phyloP scores from a whole-genome alignment of 2,888 invertebrate species.

The Eledone cirrhosa region DNA sequence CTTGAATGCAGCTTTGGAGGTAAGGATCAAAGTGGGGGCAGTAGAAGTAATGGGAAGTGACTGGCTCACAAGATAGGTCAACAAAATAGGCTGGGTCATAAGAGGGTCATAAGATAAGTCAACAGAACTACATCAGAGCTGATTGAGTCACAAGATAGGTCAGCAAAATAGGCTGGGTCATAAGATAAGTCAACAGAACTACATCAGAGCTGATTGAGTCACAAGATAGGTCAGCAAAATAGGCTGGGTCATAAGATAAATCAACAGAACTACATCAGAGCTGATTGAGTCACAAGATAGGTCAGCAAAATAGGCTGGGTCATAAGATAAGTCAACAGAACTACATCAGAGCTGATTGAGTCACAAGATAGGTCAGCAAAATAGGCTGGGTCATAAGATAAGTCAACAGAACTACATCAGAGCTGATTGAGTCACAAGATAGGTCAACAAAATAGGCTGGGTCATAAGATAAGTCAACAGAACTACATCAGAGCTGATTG shows the following conservation, averaged over 20 bases:
- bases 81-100: too few species aligned
- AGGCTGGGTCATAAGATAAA: neutral
- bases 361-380: neutral
- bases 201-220: neutral
- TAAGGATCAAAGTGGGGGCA: conserved; percentile 49
- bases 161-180: too few species aligned
- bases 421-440: too few species aligned
- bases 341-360: neutral
- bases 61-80: too few species aligned
- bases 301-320: too few species aligned
- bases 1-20: conserved; percentile 74
- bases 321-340: neutral
- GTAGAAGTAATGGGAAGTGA: too few species aligned
- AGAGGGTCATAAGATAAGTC: neutral
- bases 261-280: neutral
- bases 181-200: neutral
- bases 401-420: too few species aligned
- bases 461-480: too few species aligned
- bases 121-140: neutral
- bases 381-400: too few species aligned
- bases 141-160: neutral
- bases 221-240: neutral
- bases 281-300: neutral
- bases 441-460: too few species aligned
- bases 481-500: too few species aligned